A percentile compares a stretch with the other conserved stretches of the same genome.
These are phyloP conservation scores for Arge pagana DNA, from an alignment of 2,888 invertebrate genomes.

Conservation along the genomic window DNA sequence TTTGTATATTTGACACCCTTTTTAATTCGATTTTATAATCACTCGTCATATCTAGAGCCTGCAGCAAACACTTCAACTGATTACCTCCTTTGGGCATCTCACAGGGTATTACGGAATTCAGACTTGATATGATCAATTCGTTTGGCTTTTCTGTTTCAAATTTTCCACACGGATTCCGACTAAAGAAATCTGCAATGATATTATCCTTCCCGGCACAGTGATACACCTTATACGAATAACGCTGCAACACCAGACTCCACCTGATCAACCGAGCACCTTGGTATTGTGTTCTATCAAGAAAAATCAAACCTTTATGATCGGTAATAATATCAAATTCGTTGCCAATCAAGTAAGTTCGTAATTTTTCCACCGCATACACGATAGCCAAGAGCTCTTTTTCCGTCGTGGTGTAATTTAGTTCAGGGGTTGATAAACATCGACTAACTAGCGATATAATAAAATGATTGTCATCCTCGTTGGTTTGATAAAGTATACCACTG, in stretches of 20 bases:
- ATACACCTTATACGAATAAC: constrained; percentile 19
- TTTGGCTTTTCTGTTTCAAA: constrained; percentile 19
- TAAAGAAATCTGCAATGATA: constrained; percentile 28
- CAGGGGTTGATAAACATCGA: constrained; percentile 28
- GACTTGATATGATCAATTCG: constrained; percentile 9
- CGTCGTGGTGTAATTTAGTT: constrained; percentile 33
- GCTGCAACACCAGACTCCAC: constrained; percentile 26
- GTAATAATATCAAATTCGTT: constrained; percentile 22
- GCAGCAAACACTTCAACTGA: no score
- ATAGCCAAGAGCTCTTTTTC: constrained; percentile 34
- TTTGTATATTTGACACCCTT: no score
- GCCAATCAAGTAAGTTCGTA: constrained; percentile 17
- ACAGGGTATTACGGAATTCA: no score
- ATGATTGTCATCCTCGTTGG: constrained; percentile 9
- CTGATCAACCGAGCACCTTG: constrained; percentile 22
- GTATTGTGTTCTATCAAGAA: constrained; percentile 21
- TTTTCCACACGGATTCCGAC: constrained; percentile 22
- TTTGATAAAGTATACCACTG: constrained; percentile 30
- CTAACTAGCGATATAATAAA: constrained; percentile 34
- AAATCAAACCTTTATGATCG: constrained; percentile 20
- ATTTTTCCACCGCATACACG: constrained; percentile 20
- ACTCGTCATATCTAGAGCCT: no score
- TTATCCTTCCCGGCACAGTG: constrained; percentile 29
- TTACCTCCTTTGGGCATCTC: no score
- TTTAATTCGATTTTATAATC: no score